Evolutionary conservation across 2,888 invertebrate genomes (phyloP).

Genomic region (Diarsia rubi): DNA sequence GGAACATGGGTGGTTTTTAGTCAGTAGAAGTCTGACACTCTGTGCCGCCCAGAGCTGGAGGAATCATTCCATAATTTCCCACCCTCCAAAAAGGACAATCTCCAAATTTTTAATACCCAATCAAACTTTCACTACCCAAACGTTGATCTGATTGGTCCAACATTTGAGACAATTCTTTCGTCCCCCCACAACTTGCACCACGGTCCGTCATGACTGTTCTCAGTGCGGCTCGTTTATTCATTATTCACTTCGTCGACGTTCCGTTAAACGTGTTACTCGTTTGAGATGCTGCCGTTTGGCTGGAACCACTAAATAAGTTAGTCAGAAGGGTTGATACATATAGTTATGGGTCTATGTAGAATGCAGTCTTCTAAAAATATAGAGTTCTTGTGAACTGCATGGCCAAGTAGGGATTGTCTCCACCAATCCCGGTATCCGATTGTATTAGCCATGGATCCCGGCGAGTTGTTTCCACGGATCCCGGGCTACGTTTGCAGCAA

Average conservation of each 20-base stretch:
- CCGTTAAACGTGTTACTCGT: constrained; percentile 64
- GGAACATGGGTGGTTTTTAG: too few species aligned
- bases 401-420: background rate
- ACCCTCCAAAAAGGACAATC: too few species aligned
- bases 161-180: constrained; percentile 12
- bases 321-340: constrained; percentile 28
- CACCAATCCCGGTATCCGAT: too few species aligned
- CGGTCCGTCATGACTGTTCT: constrained; percentile 52
- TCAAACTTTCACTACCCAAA: background rate
- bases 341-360: background rate
- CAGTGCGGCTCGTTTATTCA: constrained; percentile 63
- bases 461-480: too few species aligned
- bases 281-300: constrained; percentile 48
- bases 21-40: too few species aligned
- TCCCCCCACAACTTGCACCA: constrained; percentile 38
- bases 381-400: background rate
- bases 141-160: constrained; percentile 17
- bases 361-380: background rate
- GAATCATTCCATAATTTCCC: too few species aligned
- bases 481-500: too few species aligned
- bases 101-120: background rate
- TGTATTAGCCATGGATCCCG: too few species aligned
- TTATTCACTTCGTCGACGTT: constrained; percentile 67
- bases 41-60: too few species aligned
- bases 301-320: constrained; percentile 30